These are phyloP conservation scores for Acrobasis repandana DNA, from an alignment of 2,888 invertebrate species.

Conservation along the genomic window DNA sequence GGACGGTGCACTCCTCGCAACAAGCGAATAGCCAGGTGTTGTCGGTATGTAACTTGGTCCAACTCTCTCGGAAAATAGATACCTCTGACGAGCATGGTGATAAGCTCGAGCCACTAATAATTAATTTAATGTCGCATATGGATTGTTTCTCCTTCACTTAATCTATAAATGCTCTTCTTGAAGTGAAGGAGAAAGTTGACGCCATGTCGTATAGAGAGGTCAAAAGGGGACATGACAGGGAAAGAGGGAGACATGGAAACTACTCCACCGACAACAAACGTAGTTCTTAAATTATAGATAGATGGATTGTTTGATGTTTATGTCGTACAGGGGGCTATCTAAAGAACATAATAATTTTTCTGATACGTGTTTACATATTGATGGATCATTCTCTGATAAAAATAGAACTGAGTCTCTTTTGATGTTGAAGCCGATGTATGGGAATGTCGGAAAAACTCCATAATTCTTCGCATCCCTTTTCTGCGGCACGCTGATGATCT, in stretches of 20 bases:
- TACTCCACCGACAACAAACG: too few relatives aligned
- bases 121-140: neutral
- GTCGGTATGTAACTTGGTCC: neutral
- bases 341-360: slow-evolving; percentile 20
- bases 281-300: too few relatives aligned
- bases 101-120: neutral
- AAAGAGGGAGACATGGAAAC: too few relatives aligned
- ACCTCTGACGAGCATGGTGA: neutral
- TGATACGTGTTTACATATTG: slow-evolving; percentile 13
- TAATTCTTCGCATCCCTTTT: neutral
- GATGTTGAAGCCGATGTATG: slow-evolving; percentile 16
- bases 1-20: neutral
- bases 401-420: slow-evolving; percentile 19
- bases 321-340: slow-evolving; percentile 20
- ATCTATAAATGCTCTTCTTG: too few relatives aligned
- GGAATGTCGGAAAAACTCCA: neutral
- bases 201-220: too few relatives aligned
- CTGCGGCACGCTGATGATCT: slow-evolving; percentile 14
- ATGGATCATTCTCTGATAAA: slow-evolving; percentile 13
- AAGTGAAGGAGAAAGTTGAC: too few relatives aligned
- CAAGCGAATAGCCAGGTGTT: neutral
- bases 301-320: slow-evolving; percentile 21
- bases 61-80: too few relatives aligned
- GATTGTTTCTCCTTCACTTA: too few relatives aligned
- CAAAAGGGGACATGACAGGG: too few relatives aligned